These are phyloP conservation scores for Mobula hypostoma DNA, from an alignment of 2,113 vertebrate species.

Conservation along the genomic window DNA sequence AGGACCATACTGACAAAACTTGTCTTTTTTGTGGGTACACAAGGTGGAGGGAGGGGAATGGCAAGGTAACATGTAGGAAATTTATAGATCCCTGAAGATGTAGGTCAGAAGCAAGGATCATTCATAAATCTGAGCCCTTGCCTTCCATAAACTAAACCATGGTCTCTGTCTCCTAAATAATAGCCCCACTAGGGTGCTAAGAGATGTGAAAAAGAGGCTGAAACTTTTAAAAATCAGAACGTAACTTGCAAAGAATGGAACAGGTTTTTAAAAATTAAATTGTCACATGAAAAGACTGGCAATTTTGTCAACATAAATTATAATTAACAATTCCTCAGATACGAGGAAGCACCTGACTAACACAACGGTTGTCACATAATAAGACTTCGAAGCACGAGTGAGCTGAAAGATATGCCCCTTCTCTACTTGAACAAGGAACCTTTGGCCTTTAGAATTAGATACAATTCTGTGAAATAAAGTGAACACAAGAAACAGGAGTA, in stretches of 20 bases:
- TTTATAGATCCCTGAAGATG: background rate
- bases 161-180: background rate
- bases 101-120: background rate
- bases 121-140: background rate
- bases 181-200: background rate
- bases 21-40: background rate
- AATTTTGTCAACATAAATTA: background rate
- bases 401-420: background rate
- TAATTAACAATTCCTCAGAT: background rate
- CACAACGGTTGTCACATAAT: too few species aligned
- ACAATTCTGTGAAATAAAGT: background rate
- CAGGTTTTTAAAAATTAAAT: background rate
- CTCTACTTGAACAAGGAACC: background rate
- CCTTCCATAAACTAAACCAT: background rate
- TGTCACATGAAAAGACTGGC: background rate
- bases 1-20: background rate
- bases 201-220: background rate
- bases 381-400: background rate
- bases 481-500: too few species aligned
- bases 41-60: background rate
- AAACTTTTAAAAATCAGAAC: background rate
- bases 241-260: background rate
- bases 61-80: background rate
- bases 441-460: background rate
- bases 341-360: background rate